Conservation (phyloP, 1,140 invertebrate genomes). For the Neoseiulus cucumeris region DNA sequence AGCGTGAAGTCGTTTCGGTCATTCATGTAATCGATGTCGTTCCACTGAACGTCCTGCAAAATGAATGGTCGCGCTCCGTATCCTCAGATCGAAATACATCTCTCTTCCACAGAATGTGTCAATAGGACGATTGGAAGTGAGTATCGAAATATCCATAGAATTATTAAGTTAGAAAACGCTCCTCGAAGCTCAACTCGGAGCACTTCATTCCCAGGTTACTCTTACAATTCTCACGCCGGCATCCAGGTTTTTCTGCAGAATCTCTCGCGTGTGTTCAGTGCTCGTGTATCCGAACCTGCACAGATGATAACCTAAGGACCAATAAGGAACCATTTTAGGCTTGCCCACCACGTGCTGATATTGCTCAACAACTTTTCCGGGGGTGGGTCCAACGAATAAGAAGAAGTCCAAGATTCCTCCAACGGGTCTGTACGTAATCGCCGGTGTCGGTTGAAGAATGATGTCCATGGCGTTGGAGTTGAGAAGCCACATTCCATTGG, state of each 20-base stretch:
- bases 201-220: too few relatives aligned
- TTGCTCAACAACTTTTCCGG: constrained; percentile 34
- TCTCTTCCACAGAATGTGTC: too few relatives aligned
- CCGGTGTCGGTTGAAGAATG: constrained; percentile 49
- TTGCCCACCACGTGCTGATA: constrained; percentile 26
- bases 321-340: constrained; percentile 30
- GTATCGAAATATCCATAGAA: too few relatives aligned
- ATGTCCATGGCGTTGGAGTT: constrained; percentile 36
- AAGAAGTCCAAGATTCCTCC: constrained; percentile 55
- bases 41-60: constrained; percentile 47
- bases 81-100: too few relatives aligned
- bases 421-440: constrained; percentile 48
- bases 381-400: constrained; percentile 47
- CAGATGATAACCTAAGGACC: constrained; percentile 31
- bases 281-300: constrained; percentile 47
- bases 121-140: too few relatives aligned
- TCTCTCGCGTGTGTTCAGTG: constrained; percentile 39
- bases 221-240: constrained; percentile 27
- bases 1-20: constrained; percentile 63
- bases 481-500: neutral
- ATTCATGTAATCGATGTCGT: constrained; percentile 83
- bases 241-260: constrained; percentile 24
- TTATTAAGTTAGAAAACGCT: too few relatives aligned
- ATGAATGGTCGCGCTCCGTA: too few relatives aligned
- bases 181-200: too few relatives aligned